Evolutionary conservation across 2,888 invertebrate species (phyloP), one percentile per base, ranked within the genome.

Genomic region (Plusia festucae): DNA sequence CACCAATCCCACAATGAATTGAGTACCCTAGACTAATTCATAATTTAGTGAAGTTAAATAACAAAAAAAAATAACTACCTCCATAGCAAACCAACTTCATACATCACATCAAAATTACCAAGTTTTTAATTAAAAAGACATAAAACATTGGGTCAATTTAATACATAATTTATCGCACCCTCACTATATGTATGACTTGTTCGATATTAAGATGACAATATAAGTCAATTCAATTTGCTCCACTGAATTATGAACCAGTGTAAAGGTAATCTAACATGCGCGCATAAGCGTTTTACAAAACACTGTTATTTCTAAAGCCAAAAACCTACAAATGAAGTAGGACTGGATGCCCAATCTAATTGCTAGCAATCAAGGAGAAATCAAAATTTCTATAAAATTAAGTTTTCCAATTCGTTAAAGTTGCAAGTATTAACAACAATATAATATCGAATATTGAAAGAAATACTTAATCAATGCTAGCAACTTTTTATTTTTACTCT

Each of bases 291-390:
- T 18, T 59, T n/a, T 56, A 18, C 8, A 16, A n/a, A 18, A 20
- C 16, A 46, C 34, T 64, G 52, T 15, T 15, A n/a, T 20, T 11
- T 53, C 40, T 24, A 60, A 15, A 53, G 49, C 46, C 49, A 52
- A 67, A 53, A n/a, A 67, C 27, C 27, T 44, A 61, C 61, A 65
- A 74, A 51, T 68, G 24, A 71, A 75, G 53, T 61, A 78, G 89
- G 90, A 91, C 82, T 87, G 85, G 84, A 90, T 49, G 90, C 91
- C 93, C 91, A 89, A 22, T 64, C 49, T 34, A 86, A 85, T 87
- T 91, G 85, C 91, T 91, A 92, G 92, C 91, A 90, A 70, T 34
- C 61, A 27, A 9, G 57, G n/a, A 22, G 55, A 63, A 64, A 30
- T n/a, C 9, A 60, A 66, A 74, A 11, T 18, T 20, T 49, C 9